Conservation (phyloP, 2,888 invertebrate genomes). For the Orthosia gracilis region DNA sequence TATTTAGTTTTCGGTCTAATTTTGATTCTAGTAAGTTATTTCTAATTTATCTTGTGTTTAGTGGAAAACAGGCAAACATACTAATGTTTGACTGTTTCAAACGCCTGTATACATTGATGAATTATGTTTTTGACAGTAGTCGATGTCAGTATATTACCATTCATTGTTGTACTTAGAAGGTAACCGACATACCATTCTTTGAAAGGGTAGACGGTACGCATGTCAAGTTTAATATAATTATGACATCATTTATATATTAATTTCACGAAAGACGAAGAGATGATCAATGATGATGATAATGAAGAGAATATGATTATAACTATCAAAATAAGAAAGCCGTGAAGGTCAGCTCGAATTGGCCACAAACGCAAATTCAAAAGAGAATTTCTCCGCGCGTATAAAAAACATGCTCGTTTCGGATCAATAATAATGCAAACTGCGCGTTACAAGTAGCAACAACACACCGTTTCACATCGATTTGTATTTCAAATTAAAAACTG, state of each 20-base stretch:
- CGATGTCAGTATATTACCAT: neutral
- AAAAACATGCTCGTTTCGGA: constrained; percentile 20
- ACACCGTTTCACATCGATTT: constrained; percentile 30
- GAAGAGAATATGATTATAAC: too few species aligned
- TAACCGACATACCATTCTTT: neutral
- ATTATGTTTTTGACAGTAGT: neutral
- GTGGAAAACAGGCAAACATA: too few species aligned
- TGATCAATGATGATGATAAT: too few species aligned
- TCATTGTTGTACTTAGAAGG: constrained; percentile 12
- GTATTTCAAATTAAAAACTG: constrained; percentile 55
- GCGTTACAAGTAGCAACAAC: constrained; percentile 18
- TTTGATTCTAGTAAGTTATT: neutral
- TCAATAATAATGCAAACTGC: constrained; percentile 44
- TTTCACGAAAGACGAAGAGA: too few species aligned
- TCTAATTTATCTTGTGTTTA: too few species aligned
- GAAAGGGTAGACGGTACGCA: neutral
- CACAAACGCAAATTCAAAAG: neutral
- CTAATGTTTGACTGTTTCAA: constrained; percentile 12
- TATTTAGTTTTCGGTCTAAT: neutral
- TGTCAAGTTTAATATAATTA: too few species aligned
- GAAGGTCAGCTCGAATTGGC: neutral
- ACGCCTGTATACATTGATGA: constrained; percentile 1
- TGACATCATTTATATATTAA: too few species aligned
- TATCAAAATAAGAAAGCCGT: neutral
- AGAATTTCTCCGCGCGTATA: constrained; percentile 7